Evolutionary conservation across 2,888 invertebrate genomes (phyloP), one percentile per base, ranked within the genome.

Genomic region (Metopia argyrocephala): DNA sequence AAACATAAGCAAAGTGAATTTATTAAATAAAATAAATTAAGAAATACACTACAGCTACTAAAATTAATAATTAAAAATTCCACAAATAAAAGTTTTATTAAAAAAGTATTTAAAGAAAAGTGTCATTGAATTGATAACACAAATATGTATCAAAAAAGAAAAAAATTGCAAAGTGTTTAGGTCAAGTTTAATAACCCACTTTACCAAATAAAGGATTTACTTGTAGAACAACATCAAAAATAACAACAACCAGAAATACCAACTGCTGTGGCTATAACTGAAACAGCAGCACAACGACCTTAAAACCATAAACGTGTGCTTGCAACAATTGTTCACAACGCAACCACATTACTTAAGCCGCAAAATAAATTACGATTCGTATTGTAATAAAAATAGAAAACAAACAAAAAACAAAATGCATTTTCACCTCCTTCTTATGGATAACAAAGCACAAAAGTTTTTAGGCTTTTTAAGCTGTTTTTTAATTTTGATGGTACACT

Each of bases 181-280:
- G 81, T 81, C 81, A 81, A 81, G 81, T 81, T 78, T 81, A 70
- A 66, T 81, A 81, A 78, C 81, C 81, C 70, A 81, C 75, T 81
- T 81, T 81, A 56, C 74, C 81, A 61, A 70, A 62, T 73, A 70
- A 81, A 78, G 81, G 81, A 81, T 81, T 61, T 38, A 48, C 38
- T 38, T 38, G 38, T 15, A 2, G 12, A 38, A 38, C 15, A 38
- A 38, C 31, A 12, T 3, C 15, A 38, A 38, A 3, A 38, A 15
- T 15, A 38, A 38, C 12, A 12, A 38, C 48, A 66, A 71, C 48
- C 21, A 45, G n/a, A 25, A 61, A 61, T 54, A 62, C 48, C 54
- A 70, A 54, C 59, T 45, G 64, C 69, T 59, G 38, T 38, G 64
- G 54, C 18, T 6, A 12, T 27, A 28, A 18, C 38, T 18, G 18